Conservation (phyloP, 2,113 vertebrate genomes). For the Gallinago paraguaiae region DNA sequence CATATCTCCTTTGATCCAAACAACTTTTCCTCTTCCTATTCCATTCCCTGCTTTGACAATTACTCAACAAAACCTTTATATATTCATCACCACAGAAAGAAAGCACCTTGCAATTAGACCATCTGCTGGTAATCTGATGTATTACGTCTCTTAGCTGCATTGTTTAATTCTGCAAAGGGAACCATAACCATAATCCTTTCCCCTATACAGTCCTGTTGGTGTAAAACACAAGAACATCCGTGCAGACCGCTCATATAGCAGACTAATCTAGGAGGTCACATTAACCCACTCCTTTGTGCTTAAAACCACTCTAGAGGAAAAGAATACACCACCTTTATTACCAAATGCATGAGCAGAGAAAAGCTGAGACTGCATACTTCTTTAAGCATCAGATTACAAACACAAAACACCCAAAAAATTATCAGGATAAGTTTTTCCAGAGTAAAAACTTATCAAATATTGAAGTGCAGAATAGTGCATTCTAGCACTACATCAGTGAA, state of each 20-base stretch:
- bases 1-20: background rate
- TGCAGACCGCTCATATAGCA: background rate
- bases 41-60: background rate
- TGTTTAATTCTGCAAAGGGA: background rate
- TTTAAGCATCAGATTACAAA: background rate
- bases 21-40: background rate
- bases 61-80: background rate
- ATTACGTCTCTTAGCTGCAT: background rate
- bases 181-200: background rate
- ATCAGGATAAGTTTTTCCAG: background rate
- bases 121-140: constrained; percentile 22
- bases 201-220: background rate
- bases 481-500: background rate
- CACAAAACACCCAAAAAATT: background rate
- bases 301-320: background rate
- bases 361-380: background rate
- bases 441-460: background rate
- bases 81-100: background rate
- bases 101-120: constrained; percentile 5
- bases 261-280: background rate
- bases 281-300: background rate
- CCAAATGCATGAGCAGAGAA: background rate
- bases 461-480: background rate
- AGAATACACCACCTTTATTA: background rate
- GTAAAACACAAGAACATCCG: background rate